Evolutionary conservation across 2,797 vertebrate genomes (phyloP), one percentile per base, ranked within the genome.

Genomic region (Argya squamiceps): DNA sequence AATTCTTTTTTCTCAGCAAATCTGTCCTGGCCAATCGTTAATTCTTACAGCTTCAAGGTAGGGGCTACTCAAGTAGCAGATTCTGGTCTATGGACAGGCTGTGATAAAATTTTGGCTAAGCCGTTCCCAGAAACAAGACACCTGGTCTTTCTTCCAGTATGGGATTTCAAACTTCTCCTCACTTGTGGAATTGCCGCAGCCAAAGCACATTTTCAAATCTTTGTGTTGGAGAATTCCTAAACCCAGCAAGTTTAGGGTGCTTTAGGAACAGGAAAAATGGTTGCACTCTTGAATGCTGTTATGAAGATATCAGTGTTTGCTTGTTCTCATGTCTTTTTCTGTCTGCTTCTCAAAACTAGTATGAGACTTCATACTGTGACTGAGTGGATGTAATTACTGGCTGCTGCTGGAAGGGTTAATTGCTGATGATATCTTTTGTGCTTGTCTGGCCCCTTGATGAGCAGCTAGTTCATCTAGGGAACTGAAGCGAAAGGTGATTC

Each of bases 361-460:
- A 0, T 36, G 60, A 39, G 71, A 27, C 32, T 84, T 69, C 10
- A 2, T 39, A 1, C 32, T 47, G 43, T 52, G 67, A 24, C n/a
- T 70, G 56, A 77, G 43, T 58, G 32, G 36, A 12, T 70, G 34
- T 60, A 53, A 32, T 20, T 59, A 6, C 49, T 69, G 34, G 50
- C 47, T 69, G 80, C 62, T 88, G 26, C 39, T 86, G 79, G 36
- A 88, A 81, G 83, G 65, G 88, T 97, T 95, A 90, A 92, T 77
- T 78, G 62, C 49, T 84, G 70, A 50, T 79, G 32, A 15, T 82
- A 24, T 8, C 56, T 19, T 74, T 69, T 79, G 67, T 86, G 84
- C 59, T 81, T 59, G n/a, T 55, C 49, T 85, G 69, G 53, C 89
- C 55, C 19, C 85, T 78, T 75, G 89, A 59, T 63, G 79, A 86